Evolutionary conservation across 2,888 invertebrate species (phyloP).

Genomic region (Metopia argyrocephala): DNA sequence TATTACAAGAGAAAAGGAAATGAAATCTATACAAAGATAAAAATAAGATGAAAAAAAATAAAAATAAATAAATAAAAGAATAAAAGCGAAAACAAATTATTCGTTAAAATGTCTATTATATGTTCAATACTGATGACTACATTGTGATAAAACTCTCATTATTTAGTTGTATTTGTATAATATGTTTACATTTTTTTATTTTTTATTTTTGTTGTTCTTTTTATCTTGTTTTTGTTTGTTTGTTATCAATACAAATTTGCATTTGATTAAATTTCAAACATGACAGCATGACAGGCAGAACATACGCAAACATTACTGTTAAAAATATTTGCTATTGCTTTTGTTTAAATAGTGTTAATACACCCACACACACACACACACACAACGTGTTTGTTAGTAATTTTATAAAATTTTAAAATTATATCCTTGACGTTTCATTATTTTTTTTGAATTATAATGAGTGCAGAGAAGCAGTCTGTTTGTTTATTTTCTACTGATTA

Average conservation of each 20-base stretch:
- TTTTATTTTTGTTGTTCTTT: background rate
- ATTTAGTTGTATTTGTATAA: background rate
- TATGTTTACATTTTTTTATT: background rate
- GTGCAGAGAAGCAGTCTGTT: background rate
- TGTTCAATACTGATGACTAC: constrained; percentile 30
- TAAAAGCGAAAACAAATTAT: background rate
- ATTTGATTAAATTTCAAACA: constrained; percentile 57
- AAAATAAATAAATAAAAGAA: background rate
- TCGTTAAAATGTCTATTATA: constrained; percentile 40
- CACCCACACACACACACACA: too few relatives aligned
- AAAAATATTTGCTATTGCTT: constrained; percentile 1
- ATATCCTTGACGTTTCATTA: background rate
- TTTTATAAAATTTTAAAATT: constrained; percentile 8
- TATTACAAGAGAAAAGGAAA: background rate
- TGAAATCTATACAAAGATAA: background rate
- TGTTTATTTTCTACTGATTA: background rate
- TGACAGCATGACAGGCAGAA: constrained; percentile 30
- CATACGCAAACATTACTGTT: constrained; percentile 10
- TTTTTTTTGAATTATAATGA: background rate
- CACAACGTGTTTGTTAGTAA: background rate
- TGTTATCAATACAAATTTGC: constrained; percentile 42
- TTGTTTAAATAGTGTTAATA: background rate
- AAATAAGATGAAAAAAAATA: background rate
- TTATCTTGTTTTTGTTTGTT: background rate
- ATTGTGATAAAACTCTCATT: background rate